phyloP scores from a whole-genome alignment of 2,113 vertebrate species.

The Calidris pugnax region DNA sequence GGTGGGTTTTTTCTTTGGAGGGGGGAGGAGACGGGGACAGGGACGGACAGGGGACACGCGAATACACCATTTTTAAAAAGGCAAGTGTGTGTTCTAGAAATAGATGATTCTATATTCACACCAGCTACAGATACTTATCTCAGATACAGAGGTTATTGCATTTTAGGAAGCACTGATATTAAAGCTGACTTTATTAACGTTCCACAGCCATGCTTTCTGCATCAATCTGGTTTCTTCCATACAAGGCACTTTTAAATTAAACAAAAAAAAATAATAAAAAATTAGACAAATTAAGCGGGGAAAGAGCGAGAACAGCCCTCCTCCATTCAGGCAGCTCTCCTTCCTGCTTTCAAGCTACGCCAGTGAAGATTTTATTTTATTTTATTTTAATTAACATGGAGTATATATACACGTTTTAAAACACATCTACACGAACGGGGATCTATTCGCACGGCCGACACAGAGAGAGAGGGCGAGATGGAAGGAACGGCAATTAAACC shows the following conservation, averaged over 20 bases:
- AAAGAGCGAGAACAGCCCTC: too few species aligned
- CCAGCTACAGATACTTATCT: background rate
- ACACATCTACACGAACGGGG: too few species aligned
- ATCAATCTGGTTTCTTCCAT: background rate
- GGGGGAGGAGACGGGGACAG: too few species aligned
- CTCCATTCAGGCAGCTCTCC: background rate
- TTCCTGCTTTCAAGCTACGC: background rate
- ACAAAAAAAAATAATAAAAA: background rate
- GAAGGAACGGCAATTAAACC: constrained; percentile 69
- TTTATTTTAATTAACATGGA: background rate
- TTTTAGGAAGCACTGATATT: background rate
- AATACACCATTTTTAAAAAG: background rate
- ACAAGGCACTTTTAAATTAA: background rate
- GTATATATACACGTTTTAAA: background rate
- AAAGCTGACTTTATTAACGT: background rate
- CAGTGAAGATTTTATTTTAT: background rate
- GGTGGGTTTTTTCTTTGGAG: background rate
- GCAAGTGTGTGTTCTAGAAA: background rate
- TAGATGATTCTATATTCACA: background rate
- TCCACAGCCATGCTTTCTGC: background rate
- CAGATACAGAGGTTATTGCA: background rate
- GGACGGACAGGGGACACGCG: background rate
- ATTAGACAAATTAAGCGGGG: background rate
- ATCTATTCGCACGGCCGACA: background rate
- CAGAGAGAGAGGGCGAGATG: background rate